Conservation (phyloP, 1,140 invertebrate species). For the Platorchestia sp. region DNA sequence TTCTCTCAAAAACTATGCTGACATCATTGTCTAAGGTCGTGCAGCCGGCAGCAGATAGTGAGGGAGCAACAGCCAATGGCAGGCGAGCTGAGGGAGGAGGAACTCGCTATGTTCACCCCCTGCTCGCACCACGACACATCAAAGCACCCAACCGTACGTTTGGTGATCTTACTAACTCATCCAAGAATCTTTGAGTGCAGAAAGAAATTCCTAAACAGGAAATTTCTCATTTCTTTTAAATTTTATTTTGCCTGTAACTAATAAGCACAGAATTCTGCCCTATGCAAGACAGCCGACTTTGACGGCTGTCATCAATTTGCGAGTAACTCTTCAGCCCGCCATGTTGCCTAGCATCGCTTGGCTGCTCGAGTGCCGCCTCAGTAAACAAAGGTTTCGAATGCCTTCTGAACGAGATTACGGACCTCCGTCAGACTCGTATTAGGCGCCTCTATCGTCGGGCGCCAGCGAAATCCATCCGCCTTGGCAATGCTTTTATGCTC, state of each 20-base stretch:
- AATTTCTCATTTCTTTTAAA: background rate
- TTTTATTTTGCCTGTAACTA: background rate
- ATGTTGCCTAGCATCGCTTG: background rate
- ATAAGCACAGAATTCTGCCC: background rate
- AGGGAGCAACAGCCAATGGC: no score
- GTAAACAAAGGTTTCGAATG: background rate
- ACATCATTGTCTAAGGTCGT: no score
- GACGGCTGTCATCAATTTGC: background rate
- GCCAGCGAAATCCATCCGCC: background rate
- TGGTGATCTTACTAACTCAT: background rate
- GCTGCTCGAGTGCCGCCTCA: background rate
- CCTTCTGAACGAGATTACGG: background rate
- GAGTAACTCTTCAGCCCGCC: background rate
- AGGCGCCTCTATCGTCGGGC: background rate
- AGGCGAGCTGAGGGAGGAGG: no score
- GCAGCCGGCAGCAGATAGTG: no score
- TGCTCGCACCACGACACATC: no score
- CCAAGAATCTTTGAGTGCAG: no score
- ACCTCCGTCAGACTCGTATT: background rate
- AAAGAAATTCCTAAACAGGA: background rate
- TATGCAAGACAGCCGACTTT: background rate
- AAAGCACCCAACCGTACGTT: background rate
- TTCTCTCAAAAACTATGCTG: no score
- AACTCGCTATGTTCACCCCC: no score
- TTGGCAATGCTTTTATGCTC: background rate